Base-by-base conservation (phyloP, 2,888 invertebrate species). In the Cancer borealis region DNA sequence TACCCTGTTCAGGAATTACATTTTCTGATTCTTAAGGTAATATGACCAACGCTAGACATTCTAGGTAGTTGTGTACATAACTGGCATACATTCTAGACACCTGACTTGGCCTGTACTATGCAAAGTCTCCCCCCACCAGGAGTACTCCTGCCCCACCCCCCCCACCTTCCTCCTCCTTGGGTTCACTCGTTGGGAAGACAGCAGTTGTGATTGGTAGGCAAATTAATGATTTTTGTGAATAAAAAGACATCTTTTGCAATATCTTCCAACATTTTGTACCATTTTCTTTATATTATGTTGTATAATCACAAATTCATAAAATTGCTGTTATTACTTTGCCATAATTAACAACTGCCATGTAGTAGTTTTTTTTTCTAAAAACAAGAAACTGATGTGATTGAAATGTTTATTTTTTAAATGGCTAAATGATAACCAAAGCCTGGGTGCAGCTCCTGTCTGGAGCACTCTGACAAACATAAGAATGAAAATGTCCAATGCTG, bases 401-500 rank as follows among this genome's bases (percentile, higher is more conserved):
- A 89, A 49, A 49, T 49, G 47, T 89, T 49, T 89, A 39, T 26
- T 49, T 49, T 45, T 49, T 47, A 39, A n/a, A 47, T 66, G 21
- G 26, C 91, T 60, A 39, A 90, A 91, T 66, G 66, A 73, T 90
- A 91, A 91, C 90, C 91, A 92, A 92, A 92, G 92, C 91, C 91
- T 94, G 90, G 90, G 60, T 92, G 89, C 92, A 94, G 84, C 91
- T n/a, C 54, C 54, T 39, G 45, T 90, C 92, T 45, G 88, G 47
- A 94, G 49, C 47, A 84, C 49, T 90, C 84, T 94, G 91, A 91
- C 47, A 39, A 66, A 94, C 79, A 17, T 60, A 39, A 92, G 84
- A 94, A 84, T 94, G 94, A 92, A 94, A 94, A 89, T 94, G 94
- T 94, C 94, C 94, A 94, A 47, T 94, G 54, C 94, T 91, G 90